A percentile compares a stretch with the other conserved stretches of the same genome.
phyloP scores from a whole-genome alignment of 2,888 invertebrate genomes.

The Elmis aenea region DNA sequence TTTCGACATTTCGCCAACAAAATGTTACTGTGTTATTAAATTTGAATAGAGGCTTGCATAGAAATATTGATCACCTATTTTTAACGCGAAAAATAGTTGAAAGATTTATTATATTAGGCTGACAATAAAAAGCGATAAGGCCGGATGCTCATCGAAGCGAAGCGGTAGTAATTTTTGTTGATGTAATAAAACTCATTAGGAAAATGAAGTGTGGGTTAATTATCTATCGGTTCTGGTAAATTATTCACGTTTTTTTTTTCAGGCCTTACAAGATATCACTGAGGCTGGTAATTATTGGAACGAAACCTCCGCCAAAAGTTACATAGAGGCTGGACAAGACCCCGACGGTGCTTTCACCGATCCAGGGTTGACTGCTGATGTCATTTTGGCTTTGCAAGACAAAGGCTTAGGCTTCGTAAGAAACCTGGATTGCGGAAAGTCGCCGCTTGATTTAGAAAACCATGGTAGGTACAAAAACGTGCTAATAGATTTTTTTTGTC shows the following conservation, averaged over 20 bases:
- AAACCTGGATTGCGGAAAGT: slow-evolving; percentile 49
- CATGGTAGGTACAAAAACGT: slow-evolving; percentile 44
- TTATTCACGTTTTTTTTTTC: slow-evolving; percentile 17
- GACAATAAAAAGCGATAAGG: too few relatives aligned
- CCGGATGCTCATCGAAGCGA: too few relatives aligned
- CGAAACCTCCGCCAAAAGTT: slow-evolving; percentile 68
- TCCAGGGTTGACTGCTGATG: slow-evolving; percentile 70
- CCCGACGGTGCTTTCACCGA: slow-evolving; percentile 79
- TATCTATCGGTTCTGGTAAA: background rate
- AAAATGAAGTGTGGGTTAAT: too few relatives aligned
- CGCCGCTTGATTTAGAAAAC: slow-evolving; percentile 42
- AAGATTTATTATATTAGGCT: too few relatives aligned
- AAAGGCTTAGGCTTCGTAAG: slow-evolving; percentile 68
- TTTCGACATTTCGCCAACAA: too few relatives aligned
- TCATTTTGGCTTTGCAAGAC: slow-evolving; percentile 70
- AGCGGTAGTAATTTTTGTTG: too few relatives aligned
- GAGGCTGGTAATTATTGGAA: slow-evolving; percentile 70
- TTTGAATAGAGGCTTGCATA: too few relatives aligned
- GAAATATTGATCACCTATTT: too few relatives aligned
- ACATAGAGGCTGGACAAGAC: slow-evolving; percentile 68
- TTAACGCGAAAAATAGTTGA: too few relatives aligned
- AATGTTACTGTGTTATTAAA: too few relatives aligned
- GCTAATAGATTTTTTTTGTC: slow-evolving; percentile 3
- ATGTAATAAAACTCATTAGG: too few relatives aligned
- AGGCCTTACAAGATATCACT: slow-evolving; percentile 75